Evolutionary conservation across 2,888 invertebrate species (phyloP).

Genomic region (Cephus runcator): DNA sequence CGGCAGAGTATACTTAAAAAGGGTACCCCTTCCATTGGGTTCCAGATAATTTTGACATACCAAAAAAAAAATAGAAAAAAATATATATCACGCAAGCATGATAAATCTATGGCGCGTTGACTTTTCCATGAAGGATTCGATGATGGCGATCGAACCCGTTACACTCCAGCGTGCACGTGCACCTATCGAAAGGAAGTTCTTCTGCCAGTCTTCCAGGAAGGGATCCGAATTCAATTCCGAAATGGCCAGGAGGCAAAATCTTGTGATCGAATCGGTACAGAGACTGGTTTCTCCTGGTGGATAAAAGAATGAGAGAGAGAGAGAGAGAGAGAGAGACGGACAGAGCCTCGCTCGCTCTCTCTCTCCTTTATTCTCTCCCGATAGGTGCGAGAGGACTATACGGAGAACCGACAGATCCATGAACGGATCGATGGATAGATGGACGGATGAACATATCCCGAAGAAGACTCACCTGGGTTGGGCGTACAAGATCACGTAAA

Average conservation of each 20-base stretch:
- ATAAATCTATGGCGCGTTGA: not conserved
- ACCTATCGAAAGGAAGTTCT: not conserved
- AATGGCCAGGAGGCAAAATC: not conserved
- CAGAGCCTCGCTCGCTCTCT: not conserved
- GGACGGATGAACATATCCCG: conserved; percentile 18
- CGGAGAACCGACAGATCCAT: not conserved
- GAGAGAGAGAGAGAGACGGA: not conserved
- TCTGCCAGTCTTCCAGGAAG: not conserved
- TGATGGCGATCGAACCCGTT: not conserved
- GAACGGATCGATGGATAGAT: conserved; percentile 12
- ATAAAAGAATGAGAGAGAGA: not conserved
- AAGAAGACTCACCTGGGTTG: conserved; percentile 25
- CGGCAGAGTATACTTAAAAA: not conserved
- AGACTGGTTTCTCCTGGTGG: not conserved
- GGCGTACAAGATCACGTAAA: conserved; percentile 36
- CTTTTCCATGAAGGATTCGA: not conserved
- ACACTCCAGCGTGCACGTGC: not conserved
- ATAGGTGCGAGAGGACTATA: not conserved
- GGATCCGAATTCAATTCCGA: not conserved
- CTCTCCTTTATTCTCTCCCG: not conserved
- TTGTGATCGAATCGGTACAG: not conserved
- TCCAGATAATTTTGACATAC: not conserved
- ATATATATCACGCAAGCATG: not conserved
- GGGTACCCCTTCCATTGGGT: not conserved
- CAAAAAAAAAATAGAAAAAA: not conserved